Evolutionary conservation across 2,888 invertebrate genomes (phyloP).

Genomic region (Diploptera punctata): DNA sequence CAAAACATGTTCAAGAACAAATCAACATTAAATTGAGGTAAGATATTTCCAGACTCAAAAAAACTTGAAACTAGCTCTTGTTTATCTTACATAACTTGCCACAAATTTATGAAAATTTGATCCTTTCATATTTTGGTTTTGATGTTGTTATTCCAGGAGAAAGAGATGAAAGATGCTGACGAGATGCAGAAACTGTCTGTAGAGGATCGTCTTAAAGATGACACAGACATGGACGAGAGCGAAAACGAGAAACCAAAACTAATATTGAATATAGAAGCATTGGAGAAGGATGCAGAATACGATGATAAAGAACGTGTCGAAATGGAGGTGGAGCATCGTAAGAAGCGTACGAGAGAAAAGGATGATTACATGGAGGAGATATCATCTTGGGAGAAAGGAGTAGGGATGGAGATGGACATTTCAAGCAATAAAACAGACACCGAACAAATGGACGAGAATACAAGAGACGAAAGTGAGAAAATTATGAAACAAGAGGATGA

Average conservation of each 20-base stretch:
- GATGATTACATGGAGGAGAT: slow-evolving; percentile 49
- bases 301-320: slow-evolving; percentile 55
- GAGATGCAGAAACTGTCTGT: slow-evolving; percentile 22
- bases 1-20: too few relatives aligned
- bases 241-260: slow-evolving; percentile 53
- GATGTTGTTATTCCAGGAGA: slow-evolving; percentile 1
- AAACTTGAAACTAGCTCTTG: too few relatives aligned
- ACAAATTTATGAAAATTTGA: too few relatives aligned
- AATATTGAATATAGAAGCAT: slow-evolving; percentile 22
- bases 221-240: slow-evolving; percentile 49
- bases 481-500: not conserved
- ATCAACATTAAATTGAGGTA: too few relatives aligned
- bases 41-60: too few relatives aligned
- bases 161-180: slow-evolving; percentile 41
- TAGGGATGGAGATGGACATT: slow-evolving; percentile 1
- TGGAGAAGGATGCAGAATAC: slow-evolving; percentile 47
- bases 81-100: too few relatives aligned
- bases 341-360: slow-evolving; percentile 60
- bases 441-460: slow-evolving; percentile 48
- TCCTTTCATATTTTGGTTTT: too few relatives aligned
- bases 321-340: slow-evolving; percentile 55
- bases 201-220: slow-evolving; percentile 21
- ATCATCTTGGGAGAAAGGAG: slow-evolving; percentile 15
- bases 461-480: slow-evolving; percentile 15
- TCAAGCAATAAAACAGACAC: too few relatives aligned